phyloP scores from a whole-genome alignment of 2,888 invertebrate genomes.

The Sesamia inferens region DNA sequence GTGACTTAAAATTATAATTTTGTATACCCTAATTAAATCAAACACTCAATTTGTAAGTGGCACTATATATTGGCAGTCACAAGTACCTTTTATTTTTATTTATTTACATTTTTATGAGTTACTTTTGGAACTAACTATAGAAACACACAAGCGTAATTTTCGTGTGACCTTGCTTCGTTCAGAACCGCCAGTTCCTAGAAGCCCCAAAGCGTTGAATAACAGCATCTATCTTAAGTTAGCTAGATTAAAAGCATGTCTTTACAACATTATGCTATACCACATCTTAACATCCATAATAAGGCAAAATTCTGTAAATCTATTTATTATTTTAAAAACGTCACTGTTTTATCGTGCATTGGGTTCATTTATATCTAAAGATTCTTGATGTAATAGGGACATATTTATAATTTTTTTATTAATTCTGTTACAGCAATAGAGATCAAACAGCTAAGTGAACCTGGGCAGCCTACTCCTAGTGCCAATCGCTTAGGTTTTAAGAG shows the following conservation, averaged over 20 bases:
- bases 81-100: not conserved
- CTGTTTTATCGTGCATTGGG: conserved; percentile 10
- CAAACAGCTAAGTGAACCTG: conserved; percentile 12
- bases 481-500: not conserved
- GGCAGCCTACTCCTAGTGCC: not conserved
- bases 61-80: not conserved
- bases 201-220: not conserved
- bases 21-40: not conserved
- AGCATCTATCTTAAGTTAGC: conserved; percentile 19
- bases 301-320: conserved; percentile 57
- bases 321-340: conserved; percentile 28
- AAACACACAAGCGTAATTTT: not conserved
- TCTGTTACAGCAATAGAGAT: conserved; percentile 40
- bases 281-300: conserved; percentile 60
- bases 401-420: conserved; percentile 49
- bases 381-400: conserved; percentile 31
- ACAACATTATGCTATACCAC: conserved; percentile 54
- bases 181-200: conserved; percentile 3
- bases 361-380: conserved; percentile 20
- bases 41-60: not conserved
- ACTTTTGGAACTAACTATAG: not conserved
- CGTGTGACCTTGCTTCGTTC: not conserved
- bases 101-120: not conserved
- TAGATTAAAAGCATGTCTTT: conserved; percentile 49
- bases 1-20: not conserved